Evolutionary conservation across 2,113 vertebrate genomes (phyloP).

Genomic region (Archilochus colubris): DNA sequence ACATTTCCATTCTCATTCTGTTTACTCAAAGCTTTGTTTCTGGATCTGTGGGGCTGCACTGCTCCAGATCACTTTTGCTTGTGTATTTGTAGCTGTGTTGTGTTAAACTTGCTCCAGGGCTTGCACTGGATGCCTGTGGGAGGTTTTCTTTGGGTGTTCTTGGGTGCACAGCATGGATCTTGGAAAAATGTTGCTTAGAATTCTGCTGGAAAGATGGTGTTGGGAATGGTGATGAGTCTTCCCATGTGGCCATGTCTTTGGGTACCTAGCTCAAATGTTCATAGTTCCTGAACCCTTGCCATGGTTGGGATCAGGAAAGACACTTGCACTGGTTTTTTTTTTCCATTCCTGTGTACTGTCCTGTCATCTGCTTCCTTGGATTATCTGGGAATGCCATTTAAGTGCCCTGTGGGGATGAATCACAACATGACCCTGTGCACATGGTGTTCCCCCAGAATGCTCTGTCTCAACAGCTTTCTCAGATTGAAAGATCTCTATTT

Average conservation of each 20-base stretch:
- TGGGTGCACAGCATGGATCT: not conserved
- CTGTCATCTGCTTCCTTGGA: not conserved
- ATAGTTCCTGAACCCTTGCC: not conserved
- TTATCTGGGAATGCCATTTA: not conserved
- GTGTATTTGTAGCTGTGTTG: not conserved
- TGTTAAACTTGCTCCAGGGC: not conserved
- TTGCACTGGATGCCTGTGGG: not conserved
- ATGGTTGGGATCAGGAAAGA: not conserved
- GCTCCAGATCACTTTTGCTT: not conserved
- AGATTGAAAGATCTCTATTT: not conserved
- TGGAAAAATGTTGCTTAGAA: not conserved
- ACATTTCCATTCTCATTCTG: not conserved
- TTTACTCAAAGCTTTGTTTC: not conserved
- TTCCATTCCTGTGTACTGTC: not conserved
- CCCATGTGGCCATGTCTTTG: not conserved
- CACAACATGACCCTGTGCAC: accelerated
- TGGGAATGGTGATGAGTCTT: not conserved
- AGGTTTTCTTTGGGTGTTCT: not conserved
- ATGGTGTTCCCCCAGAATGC: not conserved
- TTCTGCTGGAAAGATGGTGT: not conserved
- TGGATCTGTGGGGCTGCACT: not conserved
- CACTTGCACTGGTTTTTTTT: not conserved
- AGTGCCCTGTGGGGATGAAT: not conserved
- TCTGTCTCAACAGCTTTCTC: not conserved
- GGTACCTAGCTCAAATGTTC: not conserved